A percentile compares a stretch with the other conserved stretches of the same genome.
Conservation (phyloP, 23 tunicate species). For the Trididemnum nubilum region DNA sequence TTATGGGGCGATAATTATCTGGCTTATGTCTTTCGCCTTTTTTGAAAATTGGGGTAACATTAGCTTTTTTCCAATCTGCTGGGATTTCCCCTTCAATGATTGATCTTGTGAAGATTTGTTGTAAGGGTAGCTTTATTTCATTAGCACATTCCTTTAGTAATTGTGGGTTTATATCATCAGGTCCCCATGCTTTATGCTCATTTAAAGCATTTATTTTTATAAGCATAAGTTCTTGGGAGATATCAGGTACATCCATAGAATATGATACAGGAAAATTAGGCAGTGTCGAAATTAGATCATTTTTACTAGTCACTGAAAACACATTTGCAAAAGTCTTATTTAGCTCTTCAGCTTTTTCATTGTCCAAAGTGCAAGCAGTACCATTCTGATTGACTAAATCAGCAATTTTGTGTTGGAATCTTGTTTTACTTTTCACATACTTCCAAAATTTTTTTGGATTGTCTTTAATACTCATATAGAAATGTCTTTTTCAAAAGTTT, state of each 20-base stretch:
- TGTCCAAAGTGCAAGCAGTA: not conserved
- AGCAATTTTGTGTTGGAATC: not conserved
- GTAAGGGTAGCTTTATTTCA: not conserved
- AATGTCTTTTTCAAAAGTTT: not conserved
- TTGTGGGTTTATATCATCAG: not conserved
- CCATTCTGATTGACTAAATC: not conserved
- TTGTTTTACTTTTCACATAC: not conserved
- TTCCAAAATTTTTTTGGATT: not conserved
- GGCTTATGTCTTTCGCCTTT: not conserved
- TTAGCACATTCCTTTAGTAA: not conserved
- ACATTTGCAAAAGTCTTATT: not conserved
- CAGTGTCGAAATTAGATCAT: not conserved
- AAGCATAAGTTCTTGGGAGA: not conserved
- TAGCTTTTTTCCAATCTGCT: constrained; percentile 1
- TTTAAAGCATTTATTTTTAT: not conserved
- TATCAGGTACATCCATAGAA: not conserved
- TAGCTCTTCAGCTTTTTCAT: not conserved
- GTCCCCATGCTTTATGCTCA: constrained; percentile 1
- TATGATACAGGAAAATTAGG: not conserved
- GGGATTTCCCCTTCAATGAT: not conserved
- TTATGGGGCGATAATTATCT: not conserved
- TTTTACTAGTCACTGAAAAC: not conserved
- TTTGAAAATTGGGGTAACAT: constrained; percentile 7
- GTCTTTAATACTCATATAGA: not conserved
- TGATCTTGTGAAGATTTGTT: not conserved